Percentiles rank a stretch among this genome's conserved stretches.
phyloP scores from a whole-genome alignment of 2,888 invertebrate species.

The Hermaeophaga mercurialis region DNA sequence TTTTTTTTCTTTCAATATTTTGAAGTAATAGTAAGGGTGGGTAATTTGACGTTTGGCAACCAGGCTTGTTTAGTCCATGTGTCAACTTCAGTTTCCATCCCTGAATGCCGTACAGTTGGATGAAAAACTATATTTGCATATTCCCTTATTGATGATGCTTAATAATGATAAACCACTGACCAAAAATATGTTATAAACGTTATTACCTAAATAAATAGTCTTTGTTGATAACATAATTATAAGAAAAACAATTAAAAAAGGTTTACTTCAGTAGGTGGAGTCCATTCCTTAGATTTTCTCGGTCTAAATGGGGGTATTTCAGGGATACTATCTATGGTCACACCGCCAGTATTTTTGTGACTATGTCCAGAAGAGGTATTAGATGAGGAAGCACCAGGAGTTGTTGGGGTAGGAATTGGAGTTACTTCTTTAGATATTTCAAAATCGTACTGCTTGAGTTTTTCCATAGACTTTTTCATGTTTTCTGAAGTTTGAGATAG shows the following conservation, averaged over 20 bases:
- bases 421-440: conserved; percentile 36
- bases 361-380: conserved; percentile 39
- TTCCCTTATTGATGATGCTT: no score
- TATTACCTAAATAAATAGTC: no score
- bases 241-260: no score
- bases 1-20: no score
- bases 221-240: no score
- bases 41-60: no score
- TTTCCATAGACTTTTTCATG: conserved; percentile 40
- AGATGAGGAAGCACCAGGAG: conserved; percentile 53
- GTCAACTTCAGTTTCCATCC: no score
- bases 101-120: background rate
- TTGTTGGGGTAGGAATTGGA: conserved; percentile 59
- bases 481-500: conserved; percentile 41
- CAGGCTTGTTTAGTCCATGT: no score
- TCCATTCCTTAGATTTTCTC: conserved; percentile 64
- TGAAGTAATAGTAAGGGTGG: no score
- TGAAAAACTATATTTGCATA: no score
- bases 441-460: conserved; percentile 38
- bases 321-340: conserved; percentile 56
- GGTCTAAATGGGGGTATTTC: conserved; percentile 63
- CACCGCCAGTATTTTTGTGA: conserved; percentile 51
- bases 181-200: no score
- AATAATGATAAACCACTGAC: no score
- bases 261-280: conserved; percentile 46